A percentile compares a stretch with the other conserved stretches of the same genome.
phyloP scores from a whole-genome alignment of 2,888 invertebrate species.

The Drosophila anceps region DNA sequence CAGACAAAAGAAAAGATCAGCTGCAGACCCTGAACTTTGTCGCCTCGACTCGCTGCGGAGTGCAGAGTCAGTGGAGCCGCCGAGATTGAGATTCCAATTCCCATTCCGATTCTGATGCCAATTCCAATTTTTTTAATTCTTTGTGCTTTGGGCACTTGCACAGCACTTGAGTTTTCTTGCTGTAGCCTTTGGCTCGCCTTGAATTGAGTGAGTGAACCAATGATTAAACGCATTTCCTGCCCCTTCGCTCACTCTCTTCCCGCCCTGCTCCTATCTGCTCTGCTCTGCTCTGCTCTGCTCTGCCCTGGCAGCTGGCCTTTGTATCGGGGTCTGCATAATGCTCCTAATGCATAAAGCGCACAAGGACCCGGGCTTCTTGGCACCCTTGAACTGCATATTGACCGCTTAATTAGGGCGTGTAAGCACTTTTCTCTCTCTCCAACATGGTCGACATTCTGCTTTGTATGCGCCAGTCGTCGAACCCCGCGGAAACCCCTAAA shows the following conservation, averaged over 20 bases:
- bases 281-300: neutral
- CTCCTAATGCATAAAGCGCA: constrained; percentile 58
- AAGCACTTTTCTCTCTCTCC: constrained; percentile 52
- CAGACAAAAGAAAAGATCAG: constrained; percentile 61
- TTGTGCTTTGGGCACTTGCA: constrained; percentile 43
- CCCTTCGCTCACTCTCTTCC: neutral
- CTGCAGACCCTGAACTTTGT: constrained; percentile 72
- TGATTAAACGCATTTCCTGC: constrained; percentile 59
- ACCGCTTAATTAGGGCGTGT: constrained; percentile 76
- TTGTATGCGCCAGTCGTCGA: constrained; percentile 37
- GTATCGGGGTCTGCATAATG: constrained; percentile 42
- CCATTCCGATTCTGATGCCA: constrained; percentile 1
- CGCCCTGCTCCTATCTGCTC: neutral
- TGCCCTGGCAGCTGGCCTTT: constrained; percentile 15
- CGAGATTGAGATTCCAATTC: constrained; percentile 20
- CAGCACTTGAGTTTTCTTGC: constrained; percentile 53
- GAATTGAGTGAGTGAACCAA: constrained; percentile 65
- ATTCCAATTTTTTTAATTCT: constrained; percentile 48
- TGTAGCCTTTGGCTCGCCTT: constrained; percentile 51
- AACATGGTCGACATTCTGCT: constrained; percentile 29
- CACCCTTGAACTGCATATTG: constrained; percentile 73
- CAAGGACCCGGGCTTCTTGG: constrained; percentile 50
- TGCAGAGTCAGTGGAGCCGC: constrained; percentile 38
- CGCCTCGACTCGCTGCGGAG: constrained; percentile 41
- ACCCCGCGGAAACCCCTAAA: constrained; percentile 25